Conservation (phyloP, 2,113 vertebrate species). For the Apus apus region DNA sequence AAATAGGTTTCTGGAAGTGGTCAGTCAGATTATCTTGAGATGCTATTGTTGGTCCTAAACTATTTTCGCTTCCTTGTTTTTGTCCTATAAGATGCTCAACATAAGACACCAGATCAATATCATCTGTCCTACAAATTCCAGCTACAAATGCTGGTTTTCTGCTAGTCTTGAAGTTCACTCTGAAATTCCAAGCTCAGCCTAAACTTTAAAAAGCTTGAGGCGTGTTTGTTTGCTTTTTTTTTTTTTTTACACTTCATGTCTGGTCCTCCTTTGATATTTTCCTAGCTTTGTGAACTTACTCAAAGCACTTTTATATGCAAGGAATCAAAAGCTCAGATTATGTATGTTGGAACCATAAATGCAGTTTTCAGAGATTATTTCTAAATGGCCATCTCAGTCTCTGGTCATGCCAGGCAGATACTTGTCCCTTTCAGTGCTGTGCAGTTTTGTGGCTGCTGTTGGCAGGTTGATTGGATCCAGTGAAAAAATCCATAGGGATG, state of each 20-base stretch:
- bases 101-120: neutral
- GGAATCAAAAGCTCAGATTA: constrained; percentile 15
- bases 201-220: neutral
- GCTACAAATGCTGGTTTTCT: constrained; percentile 24
- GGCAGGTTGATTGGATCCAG: neutral
- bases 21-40: constrained; percentile 47
- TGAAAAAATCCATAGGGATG: neutral
- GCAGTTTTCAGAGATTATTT: neutral
- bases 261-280: constrained; percentile 26
- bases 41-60: constrained; percentile 25
- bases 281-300: constrained; percentile 18
- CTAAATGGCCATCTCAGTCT: neutral
- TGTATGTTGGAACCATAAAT: neutral
- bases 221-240: too few species aligned
- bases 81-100: constrained; percentile 1
- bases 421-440: constrained; percentile 1
- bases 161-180: constrained; percentile 13
- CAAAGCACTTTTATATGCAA: constrained; percentile 51
- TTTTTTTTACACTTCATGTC: neutral
- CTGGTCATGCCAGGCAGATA: neutral
- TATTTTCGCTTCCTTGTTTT: neutral
- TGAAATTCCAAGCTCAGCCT: constrained; percentile 34
- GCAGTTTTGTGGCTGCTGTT: neutral
- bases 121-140: neutral
- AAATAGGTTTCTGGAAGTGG: constrained; percentile 56